These are phyloP conservation scores for Eremobia ochroleuca DNA, from an alignment of 2,888 invertebrate genomes.

Conservation along the genomic window DNA sequence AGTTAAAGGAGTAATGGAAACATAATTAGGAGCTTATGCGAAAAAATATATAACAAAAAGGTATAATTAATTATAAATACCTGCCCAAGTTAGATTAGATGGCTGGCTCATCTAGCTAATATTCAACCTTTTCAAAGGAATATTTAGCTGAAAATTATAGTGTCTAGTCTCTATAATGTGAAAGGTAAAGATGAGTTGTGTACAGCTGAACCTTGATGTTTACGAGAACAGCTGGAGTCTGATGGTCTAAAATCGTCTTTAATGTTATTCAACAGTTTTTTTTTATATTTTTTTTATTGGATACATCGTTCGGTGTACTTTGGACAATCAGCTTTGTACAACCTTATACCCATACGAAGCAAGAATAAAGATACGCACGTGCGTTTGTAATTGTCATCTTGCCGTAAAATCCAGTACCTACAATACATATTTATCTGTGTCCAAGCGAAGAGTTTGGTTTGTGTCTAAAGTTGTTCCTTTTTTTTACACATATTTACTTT, in stretches of 20 bases:
- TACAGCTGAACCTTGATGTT: not conserved
- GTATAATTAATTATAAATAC: not conserved
- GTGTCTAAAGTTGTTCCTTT: not conserved
- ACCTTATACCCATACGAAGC: not conserved
- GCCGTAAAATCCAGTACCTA: no score
- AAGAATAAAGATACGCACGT: no score
- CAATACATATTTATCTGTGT: no score
- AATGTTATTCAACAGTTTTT: not conserved
- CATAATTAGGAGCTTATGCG: not conserved
- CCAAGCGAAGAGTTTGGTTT: not conserved
- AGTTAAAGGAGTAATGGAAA: not conserved
- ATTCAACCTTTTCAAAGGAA: slow-evolving; percentile 6
- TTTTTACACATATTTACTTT: not conserved
- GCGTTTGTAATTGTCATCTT: no score
- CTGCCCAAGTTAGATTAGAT: not conserved
- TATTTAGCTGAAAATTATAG: not conserved
- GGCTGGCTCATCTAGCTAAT: not conserved
- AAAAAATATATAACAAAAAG: no score
- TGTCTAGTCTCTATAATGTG: slow-evolving; percentile 1
- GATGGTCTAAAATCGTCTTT: not conserved
- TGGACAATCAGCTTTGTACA: not conserved
- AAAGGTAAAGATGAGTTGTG: not conserved
- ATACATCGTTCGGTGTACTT: not conserved
- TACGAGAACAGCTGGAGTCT: not conserved
- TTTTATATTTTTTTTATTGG: not conserved